Conservation (phyloP, 2,797 vertebrate genomes). For the Eleutherodactylus coqui region DNA sequence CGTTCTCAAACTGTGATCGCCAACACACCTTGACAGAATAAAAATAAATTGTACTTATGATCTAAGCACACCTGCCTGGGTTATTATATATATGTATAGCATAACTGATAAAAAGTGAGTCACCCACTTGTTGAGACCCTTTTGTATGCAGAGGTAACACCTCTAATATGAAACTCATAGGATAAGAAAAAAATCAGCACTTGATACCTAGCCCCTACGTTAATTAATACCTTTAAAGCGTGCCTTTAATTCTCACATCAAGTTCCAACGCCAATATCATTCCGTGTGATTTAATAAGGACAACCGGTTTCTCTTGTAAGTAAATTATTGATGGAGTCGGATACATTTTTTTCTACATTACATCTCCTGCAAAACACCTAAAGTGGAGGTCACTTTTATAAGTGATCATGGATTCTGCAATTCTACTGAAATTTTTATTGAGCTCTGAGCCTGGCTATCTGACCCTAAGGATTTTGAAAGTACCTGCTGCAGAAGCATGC, state of each 20-base stretch:
- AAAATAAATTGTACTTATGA: not conserved
- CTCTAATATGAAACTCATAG: not conserved
- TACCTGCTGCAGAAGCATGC: constrained; percentile 19
- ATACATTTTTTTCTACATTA: constrained; percentile 70
- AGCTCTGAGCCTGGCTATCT: constrained; percentile 43
- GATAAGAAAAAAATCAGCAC: not conserved
- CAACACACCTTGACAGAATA: not conserved
- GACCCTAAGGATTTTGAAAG: not conserved
- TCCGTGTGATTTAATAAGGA: constrained; percentile 88
- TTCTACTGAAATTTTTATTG: constrained; percentile 58
- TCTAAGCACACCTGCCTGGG: no score
- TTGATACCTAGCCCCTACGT: constrained; percentile 80
- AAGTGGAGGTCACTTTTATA: constrained; percentile 63
- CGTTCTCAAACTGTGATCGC: not conserved
- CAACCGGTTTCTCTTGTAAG: constrained; percentile 72
- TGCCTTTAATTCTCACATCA: constrained; percentile 87
- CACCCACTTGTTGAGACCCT: not conserved
- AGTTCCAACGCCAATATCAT: constrained; percentile 92
- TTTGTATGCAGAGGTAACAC: not conserved
- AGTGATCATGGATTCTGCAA: constrained; percentile 62
- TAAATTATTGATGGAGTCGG: constrained; percentile 77
- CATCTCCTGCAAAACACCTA: constrained; percentile 64
- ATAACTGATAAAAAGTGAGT: not conserved
- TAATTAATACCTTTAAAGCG: constrained; percentile 69
- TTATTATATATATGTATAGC: no score